Percentiles rank a stretch among this genome's conserved stretches.
phyloP scores from a whole-genome alignment of 2,113 vertebrate genomes.

The Brachypteracias leptosomus region DNA sequence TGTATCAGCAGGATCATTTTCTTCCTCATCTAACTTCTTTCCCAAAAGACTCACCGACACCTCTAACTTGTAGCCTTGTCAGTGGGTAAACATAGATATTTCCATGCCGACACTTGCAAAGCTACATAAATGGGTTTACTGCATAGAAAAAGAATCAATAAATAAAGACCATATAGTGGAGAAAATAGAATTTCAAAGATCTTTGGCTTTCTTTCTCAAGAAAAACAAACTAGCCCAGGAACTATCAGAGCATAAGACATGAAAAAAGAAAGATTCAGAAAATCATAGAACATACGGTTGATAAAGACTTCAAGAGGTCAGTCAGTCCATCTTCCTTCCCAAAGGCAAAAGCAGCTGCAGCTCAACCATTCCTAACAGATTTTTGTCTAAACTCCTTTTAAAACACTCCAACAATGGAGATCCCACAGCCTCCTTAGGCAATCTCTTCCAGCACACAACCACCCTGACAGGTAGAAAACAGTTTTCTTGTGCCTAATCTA shows the following conservation, averaged over 20 bases:
- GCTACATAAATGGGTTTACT: neutral
- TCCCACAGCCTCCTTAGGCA: neutral
- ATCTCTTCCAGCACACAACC: neutral
- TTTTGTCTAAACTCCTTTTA: slow-evolving; percentile 8
- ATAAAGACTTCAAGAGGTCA: slow-evolving; percentile 20
- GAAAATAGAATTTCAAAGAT: neutral
- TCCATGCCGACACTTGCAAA: neutral
- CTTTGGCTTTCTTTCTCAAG: neutral
- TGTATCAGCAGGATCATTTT: neutral
- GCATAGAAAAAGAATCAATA: neutral
- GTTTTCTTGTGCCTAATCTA: neutral
- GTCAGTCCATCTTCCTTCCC: neutral
- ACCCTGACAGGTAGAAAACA: neutral
- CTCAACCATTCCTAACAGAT: neutral
- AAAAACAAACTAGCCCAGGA: neutral
- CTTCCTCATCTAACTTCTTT: neutral
- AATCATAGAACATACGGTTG: neutral
- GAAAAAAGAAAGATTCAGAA: neutral
- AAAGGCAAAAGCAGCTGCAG: neutral
- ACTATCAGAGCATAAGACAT: neutral
- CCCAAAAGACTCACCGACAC: neutral
- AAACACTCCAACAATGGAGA: neutral
- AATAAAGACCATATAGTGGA: neutral
- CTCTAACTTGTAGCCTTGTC: neutral
- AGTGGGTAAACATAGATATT: neutral